phyloP scores from a whole-genome alignment of 2,888 invertebrate genomes.

The Coelogynopora nodosa region DNA sequence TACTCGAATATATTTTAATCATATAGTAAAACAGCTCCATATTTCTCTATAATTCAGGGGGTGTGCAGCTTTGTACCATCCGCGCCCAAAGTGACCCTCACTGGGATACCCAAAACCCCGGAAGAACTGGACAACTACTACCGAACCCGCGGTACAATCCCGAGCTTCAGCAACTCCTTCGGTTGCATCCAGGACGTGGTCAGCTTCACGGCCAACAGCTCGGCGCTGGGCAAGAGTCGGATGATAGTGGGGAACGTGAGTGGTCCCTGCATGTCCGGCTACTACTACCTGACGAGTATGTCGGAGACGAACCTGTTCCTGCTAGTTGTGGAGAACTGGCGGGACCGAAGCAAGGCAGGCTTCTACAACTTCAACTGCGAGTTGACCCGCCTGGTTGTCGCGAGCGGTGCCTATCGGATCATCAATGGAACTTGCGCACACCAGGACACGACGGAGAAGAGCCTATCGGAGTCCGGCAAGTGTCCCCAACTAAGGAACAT shows the following conservation, averaged over 20 bases:
- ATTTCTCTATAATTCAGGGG: no score
- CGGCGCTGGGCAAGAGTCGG: conserved; percentile 58
- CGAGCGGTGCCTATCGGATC: conserved; percentile 62
- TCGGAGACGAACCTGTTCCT: conserved; percentile 62
- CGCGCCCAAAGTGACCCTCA: conserved; percentile 57
- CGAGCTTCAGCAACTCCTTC: conserved; percentile 61
- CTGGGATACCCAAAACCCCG: conserved; percentile 61
- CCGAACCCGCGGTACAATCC: conserved; percentile 61
- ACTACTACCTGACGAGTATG: conserved; percentile 61
- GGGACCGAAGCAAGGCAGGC: conserved; percentile 54
- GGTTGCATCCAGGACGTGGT: conserved; percentile 63
- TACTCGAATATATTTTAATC: no score
- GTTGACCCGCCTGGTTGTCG: conserved; percentile 61
- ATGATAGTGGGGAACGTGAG: conserved; percentile 62
- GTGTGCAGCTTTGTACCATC: conserved; percentile 42
- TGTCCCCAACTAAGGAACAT: conserved; percentile 53
- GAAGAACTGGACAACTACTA: conserved; percentile 62
- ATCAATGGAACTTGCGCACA: conserved; percentile 63
- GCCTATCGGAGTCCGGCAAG: conserved; percentile 55
- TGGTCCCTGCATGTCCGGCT: conserved; percentile 63
- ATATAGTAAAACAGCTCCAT: no score
- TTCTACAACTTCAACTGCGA: conserved; percentile 63
- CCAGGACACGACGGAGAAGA: conserved; percentile 54
- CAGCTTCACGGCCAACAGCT: conserved; percentile 56
- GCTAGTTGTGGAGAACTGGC: conserved; percentile 60